These are phyloP conservation scores for Sphaeridia pumilis DNA, from an alignment of 2,888 invertebrate genomes.

Conservation along the genomic window DNA sequence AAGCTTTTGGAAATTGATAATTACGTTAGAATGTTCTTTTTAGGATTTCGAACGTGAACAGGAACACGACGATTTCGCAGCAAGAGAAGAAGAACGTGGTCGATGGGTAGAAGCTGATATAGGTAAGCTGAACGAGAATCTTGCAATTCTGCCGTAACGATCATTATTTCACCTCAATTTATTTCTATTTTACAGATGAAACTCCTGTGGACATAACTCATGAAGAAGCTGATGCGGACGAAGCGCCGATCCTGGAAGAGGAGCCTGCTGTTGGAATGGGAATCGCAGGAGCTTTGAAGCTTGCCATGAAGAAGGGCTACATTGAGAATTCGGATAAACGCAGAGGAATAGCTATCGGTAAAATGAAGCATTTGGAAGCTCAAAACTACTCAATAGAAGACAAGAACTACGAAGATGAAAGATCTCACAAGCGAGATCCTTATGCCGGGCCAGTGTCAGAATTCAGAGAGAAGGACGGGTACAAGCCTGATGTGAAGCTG, in stretches of 20 bases:
- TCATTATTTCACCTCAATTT: slow-evolving; percentile 1
- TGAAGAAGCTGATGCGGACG: slow-evolving; percentile 42
- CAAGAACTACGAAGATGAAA: slow-evolving; percentile 66
- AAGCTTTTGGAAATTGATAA: not conserved
- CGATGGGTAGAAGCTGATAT: slow-evolving; percentile 75
- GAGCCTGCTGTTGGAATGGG: slow-evolving; percentile 89
- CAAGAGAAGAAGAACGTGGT: slow-evolving; percentile 49
- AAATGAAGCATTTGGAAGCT: slow-evolving; percentile 62
- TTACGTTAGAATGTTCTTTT: not conserved
- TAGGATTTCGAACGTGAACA: slow-evolving; percentile 47
- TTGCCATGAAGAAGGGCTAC: slow-evolving; percentile 90
- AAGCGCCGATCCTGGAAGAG: slow-evolving; percentile 63
- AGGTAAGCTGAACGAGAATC: slow-evolving; percentile 38
- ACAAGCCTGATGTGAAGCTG: slow-evolving; percentile 85
- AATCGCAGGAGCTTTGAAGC: slow-evolving; percentile 74
- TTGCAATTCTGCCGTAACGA: not conserved
- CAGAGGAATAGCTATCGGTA: slow-evolving; percentile 49
- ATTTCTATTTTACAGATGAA: slow-evolving; percentile 27
- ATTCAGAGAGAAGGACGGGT: slow-evolving; percentile 80
- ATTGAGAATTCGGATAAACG: slow-evolving; percentile 68
- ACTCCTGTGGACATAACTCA: slow-evolving; percentile 45
- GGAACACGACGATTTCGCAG: slow-evolving; percentile 42
- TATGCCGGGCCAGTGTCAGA: slow-evolving; percentile 76
- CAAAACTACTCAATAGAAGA: slow-evolving; percentile 70
- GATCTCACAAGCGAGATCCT: slow-evolving; percentile 58